Evolutionary conservation across 1,140 invertebrate genomes (phyloP).

Genomic region (Panulirus ornatus): DNA sequence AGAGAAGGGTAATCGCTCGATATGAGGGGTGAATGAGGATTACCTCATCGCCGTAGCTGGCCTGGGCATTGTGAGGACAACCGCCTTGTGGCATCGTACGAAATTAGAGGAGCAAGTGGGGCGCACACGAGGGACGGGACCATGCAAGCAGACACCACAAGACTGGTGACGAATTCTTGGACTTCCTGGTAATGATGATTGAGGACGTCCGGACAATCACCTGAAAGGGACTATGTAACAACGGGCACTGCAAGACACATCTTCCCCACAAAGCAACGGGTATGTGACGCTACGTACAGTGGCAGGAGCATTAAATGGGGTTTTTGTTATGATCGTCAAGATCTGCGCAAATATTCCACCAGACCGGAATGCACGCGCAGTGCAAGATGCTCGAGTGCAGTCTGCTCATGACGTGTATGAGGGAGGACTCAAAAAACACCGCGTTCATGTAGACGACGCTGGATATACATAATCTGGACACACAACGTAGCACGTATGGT

Average conservation of each 20-base stretch:
- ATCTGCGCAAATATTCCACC: conserved; percentile 30
- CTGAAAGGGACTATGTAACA: conserved; percentile 5
- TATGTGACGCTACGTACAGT: conserved; percentile 34
- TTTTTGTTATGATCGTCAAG: not conserved
- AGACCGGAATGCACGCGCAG: not conserved
- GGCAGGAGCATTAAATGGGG: conserved; percentile 24
- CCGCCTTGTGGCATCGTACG: no score
- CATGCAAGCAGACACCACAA: conserved; percentile 4
- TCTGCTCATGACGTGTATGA: conserved; percentile 44
- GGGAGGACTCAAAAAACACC: conserved; percentile 29
- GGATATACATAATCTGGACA: conserved; percentile 44
- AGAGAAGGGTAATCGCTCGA: no score
- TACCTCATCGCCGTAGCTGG: no score
- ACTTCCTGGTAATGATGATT: conserved; percentile 37
- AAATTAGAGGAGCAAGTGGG: no score
- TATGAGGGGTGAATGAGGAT: no score
- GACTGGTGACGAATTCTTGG: conserved; percentile 22
- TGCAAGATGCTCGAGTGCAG: conserved; percentile 38
- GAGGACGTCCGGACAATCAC: conserved; percentile 3
- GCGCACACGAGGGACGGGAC: no score
- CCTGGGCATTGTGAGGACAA: no score
- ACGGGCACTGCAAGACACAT: conserved; percentile 23
- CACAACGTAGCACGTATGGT: conserved; percentile 33
- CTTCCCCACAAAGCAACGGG: not conserved
- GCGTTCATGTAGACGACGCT: conserved; percentile 22